Conservation (phyloP, 2,888 invertebrate species). For the Criorhina ranunculi region DNA sequence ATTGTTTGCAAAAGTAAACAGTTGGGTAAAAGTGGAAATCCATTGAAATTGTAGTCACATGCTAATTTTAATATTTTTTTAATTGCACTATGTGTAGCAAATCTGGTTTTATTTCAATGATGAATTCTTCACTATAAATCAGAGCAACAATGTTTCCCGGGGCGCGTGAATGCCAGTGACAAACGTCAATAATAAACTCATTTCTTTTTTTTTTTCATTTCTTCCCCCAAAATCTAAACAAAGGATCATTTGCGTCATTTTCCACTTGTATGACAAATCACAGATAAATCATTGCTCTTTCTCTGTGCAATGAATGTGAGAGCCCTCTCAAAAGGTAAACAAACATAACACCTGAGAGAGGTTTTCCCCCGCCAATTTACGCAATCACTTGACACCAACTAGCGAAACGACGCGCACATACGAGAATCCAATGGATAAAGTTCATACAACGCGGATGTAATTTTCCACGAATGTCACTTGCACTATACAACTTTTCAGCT, state of each 20-base stretch:
- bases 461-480: conserved; percentile 8
- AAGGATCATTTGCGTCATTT: conserved; percentile 22
- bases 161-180: conserved; percentile 1
- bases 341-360: conserved; percentile 21
- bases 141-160: background rate
- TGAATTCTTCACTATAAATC: conserved; percentile 7
- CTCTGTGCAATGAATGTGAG: background rate
- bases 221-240: conserved; percentile 1
- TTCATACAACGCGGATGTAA: conserved; percentile 23
- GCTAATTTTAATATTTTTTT: conserved; percentile 2
- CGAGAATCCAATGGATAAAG: conserved; percentile 17
- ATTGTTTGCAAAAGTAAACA: background rate
- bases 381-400: conserved; percentile 44
- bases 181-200: conserved; percentile 1
- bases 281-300: background rate
- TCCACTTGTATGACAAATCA: conserved; percentile 4
- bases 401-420: conserved; percentile 6
- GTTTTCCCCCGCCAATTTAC: conserved; percentile 13
- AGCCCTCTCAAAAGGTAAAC: conserved; percentile 9
- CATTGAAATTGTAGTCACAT: conserved; percentile 16
- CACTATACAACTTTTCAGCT: conserved; percentile 7
- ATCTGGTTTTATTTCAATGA: background rate
- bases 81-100: conserved; percentile 1
- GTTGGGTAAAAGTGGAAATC: background rate
- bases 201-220: too few species aligned